A percentile compares a stretch with the other conserved stretches of the same genome.
Evolutionary conservation across 2,888 invertebrate species (phyloP).

Genomic region (Cyrtodaria siliqua): DNA sequence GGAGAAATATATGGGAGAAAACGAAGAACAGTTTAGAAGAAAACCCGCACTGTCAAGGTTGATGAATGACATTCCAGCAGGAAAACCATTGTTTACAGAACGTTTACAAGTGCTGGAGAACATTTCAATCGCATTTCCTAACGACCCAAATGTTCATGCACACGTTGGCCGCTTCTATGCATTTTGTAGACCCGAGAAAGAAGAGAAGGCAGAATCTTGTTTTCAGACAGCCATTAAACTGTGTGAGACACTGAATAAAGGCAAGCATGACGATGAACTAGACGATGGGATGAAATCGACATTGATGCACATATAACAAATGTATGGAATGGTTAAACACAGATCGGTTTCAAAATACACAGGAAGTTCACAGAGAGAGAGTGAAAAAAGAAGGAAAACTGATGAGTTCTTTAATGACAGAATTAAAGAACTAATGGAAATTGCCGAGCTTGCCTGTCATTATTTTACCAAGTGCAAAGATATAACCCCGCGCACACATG

Average conservation of each 20-base stretch:
- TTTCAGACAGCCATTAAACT: constrained; percentile 56
- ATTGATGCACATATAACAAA: constrained; percentile 68
- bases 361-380: constrained; percentile 47
- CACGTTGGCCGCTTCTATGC: constrained; percentile 63
- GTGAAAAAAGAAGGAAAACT: constrained; percentile 10
- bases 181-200: constrained; percentile 58
- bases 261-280: constrained; percentile 28
- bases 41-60: constrained; percentile 59
- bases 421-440: constrained; percentile 38
- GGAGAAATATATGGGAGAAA: constrained; percentile 53
- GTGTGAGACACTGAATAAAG: constrained; percentile 37
- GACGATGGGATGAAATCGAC: constrained; percentile 53
- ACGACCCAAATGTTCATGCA: constrained; percentile 62
- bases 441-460: constrained; percentile 57
- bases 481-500: constrained; percentile 47
- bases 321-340: constrained; percentile 68
- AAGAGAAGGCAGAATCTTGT: constrained; percentile 46
- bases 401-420: constrained; percentile 20
- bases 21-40: constrained; percentile 39
- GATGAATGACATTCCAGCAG: constrained; percentile 59
- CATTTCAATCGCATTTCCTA: constrained; percentile 51
- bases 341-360: constrained; percentile 46
- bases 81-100: constrained; percentile 59
- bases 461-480: constrained; percentile 56
- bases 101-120: constrained; percentile 60